phyloP scores from a whole-genome alignment of 2,888 invertebrate genomes.

The Caenorhabditis afra region DNA sequence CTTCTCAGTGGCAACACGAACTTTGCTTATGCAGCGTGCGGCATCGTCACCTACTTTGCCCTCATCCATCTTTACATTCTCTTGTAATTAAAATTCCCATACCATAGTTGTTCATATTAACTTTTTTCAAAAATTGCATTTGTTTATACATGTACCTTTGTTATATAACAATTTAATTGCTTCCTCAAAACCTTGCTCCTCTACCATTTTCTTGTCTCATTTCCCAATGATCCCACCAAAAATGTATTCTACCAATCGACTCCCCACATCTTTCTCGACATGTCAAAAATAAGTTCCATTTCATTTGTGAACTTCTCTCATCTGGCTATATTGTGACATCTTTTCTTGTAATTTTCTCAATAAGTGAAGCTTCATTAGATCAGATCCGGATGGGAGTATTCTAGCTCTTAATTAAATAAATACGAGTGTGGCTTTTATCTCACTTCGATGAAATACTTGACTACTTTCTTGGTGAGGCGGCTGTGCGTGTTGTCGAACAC shows the following conservation, averaged over 20 bases:
- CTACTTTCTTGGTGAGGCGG: constrained; percentile 66
- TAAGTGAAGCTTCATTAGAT: too few species aligned
- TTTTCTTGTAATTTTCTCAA: too few species aligned
- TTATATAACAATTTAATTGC: neutral
- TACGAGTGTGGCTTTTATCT: constrained; percentile 13
- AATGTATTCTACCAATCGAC: too few species aligned
- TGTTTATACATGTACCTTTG: neutral
- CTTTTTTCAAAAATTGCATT: neutral
- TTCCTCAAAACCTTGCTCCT: too few species aligned
- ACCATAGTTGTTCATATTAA: neutral
- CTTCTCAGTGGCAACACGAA: constrained; percentile 10
- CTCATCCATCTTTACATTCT: constrained; percentile 27
- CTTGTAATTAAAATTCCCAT: constrained; percentile 4
- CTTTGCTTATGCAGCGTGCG: constrained; percentile 14
- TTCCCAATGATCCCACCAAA: too few species aligned
- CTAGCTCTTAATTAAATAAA: constrained; percentile 6
- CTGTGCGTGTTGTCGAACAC: constrained; percentile 77
- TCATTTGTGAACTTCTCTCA: too few species aligned
- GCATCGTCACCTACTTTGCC: constrained; percentile 5
- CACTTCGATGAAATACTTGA: constrained; percentile 66
- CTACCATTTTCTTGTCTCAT: too few species aligned
- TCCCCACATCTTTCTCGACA: too few species aligned
- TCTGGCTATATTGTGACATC: too few species aligned
- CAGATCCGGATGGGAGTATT: neutral
- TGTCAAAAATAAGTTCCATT: too few species aligned